A percentile compares a stretch with the other conserved stretches of the same genome.
Evolutionary conservation across 2,888 invertebrate genomes (phyloP).

Genomic region (Acleris literana): DNA sequence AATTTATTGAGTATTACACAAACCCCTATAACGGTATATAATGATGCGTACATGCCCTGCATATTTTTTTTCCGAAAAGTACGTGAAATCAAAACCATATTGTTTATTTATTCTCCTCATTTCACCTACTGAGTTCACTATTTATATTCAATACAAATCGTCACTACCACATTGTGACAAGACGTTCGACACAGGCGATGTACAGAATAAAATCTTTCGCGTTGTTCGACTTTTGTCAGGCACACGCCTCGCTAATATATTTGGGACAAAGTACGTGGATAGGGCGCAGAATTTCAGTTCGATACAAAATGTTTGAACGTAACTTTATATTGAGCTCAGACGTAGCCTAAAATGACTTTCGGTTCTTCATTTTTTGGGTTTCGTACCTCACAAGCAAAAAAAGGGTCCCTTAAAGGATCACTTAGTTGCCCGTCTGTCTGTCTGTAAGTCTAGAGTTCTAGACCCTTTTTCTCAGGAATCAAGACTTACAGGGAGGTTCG

Average conservation of each 20-base stretch:
- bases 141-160: constrained; percentile 34
- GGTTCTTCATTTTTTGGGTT: too few relatives aligned
- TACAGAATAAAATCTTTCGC: constrained; percentile 26
- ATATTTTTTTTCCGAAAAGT: too few relatives aligned
- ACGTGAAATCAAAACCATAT: not conserved
- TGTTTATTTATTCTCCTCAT: not conserved
- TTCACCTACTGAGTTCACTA: constrained; percentile 19
- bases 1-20: too few relatives aligned
- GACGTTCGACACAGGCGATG: constrained; percentile 28
- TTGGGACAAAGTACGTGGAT: constrained; percentile 33
- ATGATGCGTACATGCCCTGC: too few relatives aligned
- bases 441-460: too few relatives aligned
- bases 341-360: not conserved
- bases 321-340: constrained; percentile 3
- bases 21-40: too few relatives aligned
- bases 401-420: too few relatives aligned
- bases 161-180: constrained; percentile 27
- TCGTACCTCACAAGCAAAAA: too few relatives aligned
- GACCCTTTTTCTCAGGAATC: too few relatives aligned
- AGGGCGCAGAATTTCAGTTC: constrained; percentile 26
- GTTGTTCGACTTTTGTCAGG: constrained; percentile 28
- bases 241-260: constrained; percentile 31
- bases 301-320: constrained; percentile 20
- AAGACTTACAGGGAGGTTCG: too few relatives aligned
- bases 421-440: too few relatives aligned